Conservation (phyloP, 1,140 invertebrate genomes). For the Drosophila ficusphila region DNA sequence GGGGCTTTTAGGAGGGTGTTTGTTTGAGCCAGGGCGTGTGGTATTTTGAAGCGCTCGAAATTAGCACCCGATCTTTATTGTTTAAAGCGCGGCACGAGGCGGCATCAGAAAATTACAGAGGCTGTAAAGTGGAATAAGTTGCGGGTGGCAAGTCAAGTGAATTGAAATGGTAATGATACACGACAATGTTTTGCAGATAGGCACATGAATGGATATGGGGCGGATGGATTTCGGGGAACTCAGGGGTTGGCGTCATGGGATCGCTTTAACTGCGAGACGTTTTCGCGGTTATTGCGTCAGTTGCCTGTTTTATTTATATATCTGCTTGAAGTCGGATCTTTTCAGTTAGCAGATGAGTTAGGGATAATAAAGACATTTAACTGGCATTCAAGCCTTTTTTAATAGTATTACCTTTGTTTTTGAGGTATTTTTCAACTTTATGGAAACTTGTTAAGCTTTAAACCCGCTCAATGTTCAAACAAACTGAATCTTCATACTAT, state of each 20-base stretch:
- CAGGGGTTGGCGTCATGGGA: background rate
- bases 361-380: background rate
- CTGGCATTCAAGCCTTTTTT: no score
- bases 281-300: constrained; percentile 17
- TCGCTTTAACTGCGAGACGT: constrained; percentile 25
- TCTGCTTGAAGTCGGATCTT: background rate
- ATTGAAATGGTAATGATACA: constrained; percentile 59
- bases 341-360: background rate
- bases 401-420: no score
- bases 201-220: background rate
- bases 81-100: constrained; percentile 54
- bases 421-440: no score
- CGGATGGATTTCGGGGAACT: background rate
- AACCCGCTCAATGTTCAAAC: no score
- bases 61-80: constrained; percentile 71
- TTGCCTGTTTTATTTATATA: constrained; percentile 10
- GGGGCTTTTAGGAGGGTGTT: background rate
- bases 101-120: constrained; percentile 37
- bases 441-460: no score
- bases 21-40: constrained; percentile 14
- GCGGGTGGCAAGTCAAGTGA: constrained; percentile 43
- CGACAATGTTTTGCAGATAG: constrained; percentile 39
- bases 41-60: constrained; percentile 53
- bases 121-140: constrained; percentile 36
- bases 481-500: no score